Conservation (phyloP, 2,888 invertebrate species). For the Caenorhabditis panamensis region DNA sequence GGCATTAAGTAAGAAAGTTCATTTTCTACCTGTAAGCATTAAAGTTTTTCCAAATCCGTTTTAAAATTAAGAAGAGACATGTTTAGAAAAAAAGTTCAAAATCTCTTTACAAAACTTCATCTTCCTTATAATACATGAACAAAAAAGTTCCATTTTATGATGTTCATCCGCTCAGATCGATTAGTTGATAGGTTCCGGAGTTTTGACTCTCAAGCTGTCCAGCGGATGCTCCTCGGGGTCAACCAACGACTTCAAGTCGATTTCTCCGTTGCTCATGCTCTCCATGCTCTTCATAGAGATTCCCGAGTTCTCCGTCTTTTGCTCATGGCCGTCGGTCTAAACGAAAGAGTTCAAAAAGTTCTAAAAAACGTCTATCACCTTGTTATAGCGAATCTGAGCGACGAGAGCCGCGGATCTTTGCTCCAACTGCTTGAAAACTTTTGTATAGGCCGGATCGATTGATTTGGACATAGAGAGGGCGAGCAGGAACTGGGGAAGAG, state of each 20-base stretch:
- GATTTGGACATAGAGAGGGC: background rate
- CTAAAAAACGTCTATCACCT: slow-evolving; percentile 3
- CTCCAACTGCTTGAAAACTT: slow-evolving; percentile 13
- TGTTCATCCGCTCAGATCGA: background rate
- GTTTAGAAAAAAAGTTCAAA: too few relatives aligned
- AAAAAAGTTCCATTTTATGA: too few relatives aligned
- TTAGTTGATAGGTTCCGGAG: background rate
- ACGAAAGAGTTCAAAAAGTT: background rate
- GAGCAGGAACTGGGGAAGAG: slow-evolving; percentile 12
- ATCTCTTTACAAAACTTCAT: too few relatives aligned
- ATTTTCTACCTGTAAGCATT: too few relatives aligned
- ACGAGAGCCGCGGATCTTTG: background rate
- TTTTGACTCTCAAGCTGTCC: slow-evolving; percentile 12
- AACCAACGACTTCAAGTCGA: slow-evolving; percentile 14
- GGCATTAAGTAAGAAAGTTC: too few relatives aligned
- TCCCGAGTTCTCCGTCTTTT: too few relatives aligned
- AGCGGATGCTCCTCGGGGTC: slow-evolving; percentile 20
- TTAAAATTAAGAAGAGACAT: too few relatives aligned
- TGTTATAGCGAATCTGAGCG: background rate
- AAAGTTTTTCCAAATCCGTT: too few relatives aligned
- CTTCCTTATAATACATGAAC: too few relatives aligned
- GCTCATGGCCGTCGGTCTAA: slow-evolving; percentile 2
- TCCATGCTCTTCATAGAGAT: too few relatives aligned
- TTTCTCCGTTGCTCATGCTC: slow-evolving; percentile 39
- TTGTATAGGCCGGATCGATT: slow-evolving; percentile 4